Evolutionary conservation across 2,888 invertebrate species (phyloP).

Genomic region (Andrena hattorfiana): DNA sequence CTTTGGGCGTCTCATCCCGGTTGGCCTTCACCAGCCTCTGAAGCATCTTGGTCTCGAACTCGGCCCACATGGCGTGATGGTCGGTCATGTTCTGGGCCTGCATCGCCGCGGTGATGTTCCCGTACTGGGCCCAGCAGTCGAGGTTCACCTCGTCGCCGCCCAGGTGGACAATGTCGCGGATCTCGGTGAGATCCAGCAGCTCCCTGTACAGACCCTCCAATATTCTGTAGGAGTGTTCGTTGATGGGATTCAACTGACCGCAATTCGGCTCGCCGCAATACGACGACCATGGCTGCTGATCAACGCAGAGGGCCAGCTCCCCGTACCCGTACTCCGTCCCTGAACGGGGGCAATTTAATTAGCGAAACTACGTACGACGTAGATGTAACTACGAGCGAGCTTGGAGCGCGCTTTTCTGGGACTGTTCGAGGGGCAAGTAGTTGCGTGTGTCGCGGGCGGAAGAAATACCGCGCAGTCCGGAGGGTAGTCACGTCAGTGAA

Average conservation of each 20-base stretch:
- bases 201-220: conserved; percentile 91
- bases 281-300: conserved; percentile 92
- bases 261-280: conserved; percentile 95
- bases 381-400: not conserved
- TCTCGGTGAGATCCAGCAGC: conserved; percentile 90
- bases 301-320: conserved; percentile 92
- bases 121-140: conserved; percentile 90
- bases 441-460: no score
- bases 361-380: not conserved
- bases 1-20: conserved; percentile 86
- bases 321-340: conserved; percentile 90
- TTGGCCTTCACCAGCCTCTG: conserved; percentile 88
- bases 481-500: no score
- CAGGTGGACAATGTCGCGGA: conserved; percentile 92
- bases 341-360: conserved; percentile 45
- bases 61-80: conserved; percentile 92
- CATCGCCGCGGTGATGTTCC: conserved; percentile 83
- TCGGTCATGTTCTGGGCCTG: conserved; percentile 91
- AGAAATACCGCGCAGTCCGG: no score
- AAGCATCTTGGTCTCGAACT: conserved; percentile 90
- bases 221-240: conserved; percentile 91
- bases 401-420: not conserved
- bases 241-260: conserved; percentile 93
- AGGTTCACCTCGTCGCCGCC: conserved; percentile 94
- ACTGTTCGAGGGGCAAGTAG: not conserved